phyloP scores from a whole-genome alignment of 2,888 invertebrate species.

The Ophioninae sp. region DNA sequence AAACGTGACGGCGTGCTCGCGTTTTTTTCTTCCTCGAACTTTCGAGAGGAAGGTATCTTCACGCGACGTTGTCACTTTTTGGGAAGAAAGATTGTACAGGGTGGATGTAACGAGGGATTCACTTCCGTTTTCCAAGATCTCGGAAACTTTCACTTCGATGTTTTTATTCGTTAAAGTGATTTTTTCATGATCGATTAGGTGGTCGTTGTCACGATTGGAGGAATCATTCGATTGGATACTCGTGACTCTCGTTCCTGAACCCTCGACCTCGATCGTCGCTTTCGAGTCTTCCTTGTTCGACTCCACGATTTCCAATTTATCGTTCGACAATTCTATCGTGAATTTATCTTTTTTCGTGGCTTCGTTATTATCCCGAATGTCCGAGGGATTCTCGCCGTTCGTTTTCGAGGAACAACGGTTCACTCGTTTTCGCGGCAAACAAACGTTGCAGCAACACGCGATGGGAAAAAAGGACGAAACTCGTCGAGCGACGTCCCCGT shows the following conservation, averaged over 20 bases:
- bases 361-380: slow-evolving; percentile 29
- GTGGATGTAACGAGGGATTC: slow-evolving; percentile 52
- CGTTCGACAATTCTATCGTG: slow-evolving; percentile 23
- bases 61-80: slow-evolving; percentile 12
- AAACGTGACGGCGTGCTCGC: slow-evolving; percentile 23
- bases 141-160: slow-evolving; percentile 57
- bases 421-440: slow-evolving; percentile 56
- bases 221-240: slow-evolving; percentile 23
- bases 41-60: slow-evolving; percentile 25
- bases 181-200: slow-evolving; percentile 18
- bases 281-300: slow-evolving; percentile 9
- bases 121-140: slow-evolving; percentile 49
- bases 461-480: slow-evolving; percentile 63
- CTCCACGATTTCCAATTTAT: slow-evolving; percentile 18
- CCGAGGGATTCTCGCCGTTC: slow-evolving; percentile 16
- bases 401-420: slow-evolving; percentile 12
- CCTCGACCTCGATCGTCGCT: slow-evolving; percentile 28
- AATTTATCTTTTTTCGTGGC: slow-evolving; percentile 19
- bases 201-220: slow-evolving; percentile 19
- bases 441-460: slow-evolving; percentile 67
- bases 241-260: slow-evolving; percentile 30
- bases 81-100: slow-evolving; percentile 37
- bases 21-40: slow-evolving; percentile 41
- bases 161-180: slow-evolving; percentile 30
- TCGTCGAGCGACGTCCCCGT: slow-evolving; percentile 62